Evolutionary conservation across 2,797 vertebrate genomes (phyloP), one percentile per base, ranked within the genome.

Genomic region (Ciconia nigra): DNA sequence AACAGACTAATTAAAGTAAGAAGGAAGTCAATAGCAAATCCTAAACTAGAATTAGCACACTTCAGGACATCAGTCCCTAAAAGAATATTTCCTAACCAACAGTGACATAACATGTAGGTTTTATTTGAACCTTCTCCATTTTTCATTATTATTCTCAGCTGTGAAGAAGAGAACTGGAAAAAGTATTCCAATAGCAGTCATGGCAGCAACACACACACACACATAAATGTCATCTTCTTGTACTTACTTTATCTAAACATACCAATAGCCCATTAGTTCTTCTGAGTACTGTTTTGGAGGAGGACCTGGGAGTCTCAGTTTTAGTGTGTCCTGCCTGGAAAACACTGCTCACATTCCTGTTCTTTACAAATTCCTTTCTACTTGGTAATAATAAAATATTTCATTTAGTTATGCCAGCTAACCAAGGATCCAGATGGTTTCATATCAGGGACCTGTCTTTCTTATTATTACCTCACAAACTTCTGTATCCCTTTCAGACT

Each of bases 241-340:
- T 28, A 57, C 11, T 39, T n/a, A 21, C 15, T 54, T 76, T 46
- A 37, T 22, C 26, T 59, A 55, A 77, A 55, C 26, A 19, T n/a
- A 41, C 13, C 14, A 33, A 12, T 26, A 47, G 7, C 0, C 0
- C 6, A 2, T 65, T 69, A 51, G 4, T 39, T 10, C 11, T 73
- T 77, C 20, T 7, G 18, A n/a, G 10, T 42, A 24, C 2, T 73
- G 9, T 28, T 70, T 78, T 44, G 33, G 28, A 66, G 47, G 47
- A 78, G 66, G 28, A 37, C 17, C 10, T 28, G 5, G 12, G 33
- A 54, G 15, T 70, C 51, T 69, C 61, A 21, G 4, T n/a, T n/a
- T 55, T n/a, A 47, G 29, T 8, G 7, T 31, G 14, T 13, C 7
- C 14, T 72, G 33, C 21, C 46, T 70, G 22, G 14, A 70, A 83